These are phyloP conservation scores for Antitype chi DNA, from an alignment of 2,888 invertebrate genomes.

Conservation along the genomic window DNA sequence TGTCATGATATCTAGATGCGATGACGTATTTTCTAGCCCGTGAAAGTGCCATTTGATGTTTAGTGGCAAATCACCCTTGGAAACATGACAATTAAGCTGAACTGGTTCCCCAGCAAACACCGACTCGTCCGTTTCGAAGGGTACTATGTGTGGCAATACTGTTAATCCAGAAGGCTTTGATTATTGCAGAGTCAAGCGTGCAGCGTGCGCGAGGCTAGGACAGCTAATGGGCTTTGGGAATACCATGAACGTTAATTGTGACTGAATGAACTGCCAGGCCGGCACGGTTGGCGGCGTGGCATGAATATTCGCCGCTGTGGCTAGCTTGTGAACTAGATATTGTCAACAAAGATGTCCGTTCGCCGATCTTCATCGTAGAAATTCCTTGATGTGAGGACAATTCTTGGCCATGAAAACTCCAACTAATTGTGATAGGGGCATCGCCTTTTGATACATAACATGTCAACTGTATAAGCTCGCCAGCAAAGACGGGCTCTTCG, in stretches of 20 bases:
- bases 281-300: constrained; percentile 92
- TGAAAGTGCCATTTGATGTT: constrained; percentile 94
- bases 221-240: constrained; percentile 66
- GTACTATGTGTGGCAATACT: constrained; percentile 93
- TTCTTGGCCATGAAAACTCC: constrained; percentile 93
- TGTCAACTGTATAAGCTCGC: constrained; percentile 91
- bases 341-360: constrained; percentile 92
- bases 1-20: constrained; percentile 91
- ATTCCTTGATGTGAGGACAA: constrained; percentile 90
- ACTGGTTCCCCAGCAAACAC: constrained; percentile 93
- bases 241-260: constrained; percentile 93
- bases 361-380: constrained; percentile 91
- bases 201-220: constrained; percentile 85
- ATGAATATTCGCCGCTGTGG: constrained; percentile 93
- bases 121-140: constrained; percentile 92
- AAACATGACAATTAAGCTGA: constrained; percentile 92
- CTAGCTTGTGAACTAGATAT: constrained; percentile 92
- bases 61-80: constrained; percentile 94
- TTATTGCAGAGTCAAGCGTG: constrained; percentile 87
- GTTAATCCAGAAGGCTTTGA: constrained; percentile 87
- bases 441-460: constrained; percentile 93
- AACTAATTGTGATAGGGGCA: constrained; percentile 93
- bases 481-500: constrained; percentile 92
- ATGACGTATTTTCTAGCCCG: constrained; percentile 90
- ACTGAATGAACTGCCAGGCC: constrained; percentile 92